These are phyloP conservation scores for Turritopsis dohrnii DNA, from an alignment of 30 jellyfish, hydroid and myxozoan species.

Conservation along the genomic window DNA sequence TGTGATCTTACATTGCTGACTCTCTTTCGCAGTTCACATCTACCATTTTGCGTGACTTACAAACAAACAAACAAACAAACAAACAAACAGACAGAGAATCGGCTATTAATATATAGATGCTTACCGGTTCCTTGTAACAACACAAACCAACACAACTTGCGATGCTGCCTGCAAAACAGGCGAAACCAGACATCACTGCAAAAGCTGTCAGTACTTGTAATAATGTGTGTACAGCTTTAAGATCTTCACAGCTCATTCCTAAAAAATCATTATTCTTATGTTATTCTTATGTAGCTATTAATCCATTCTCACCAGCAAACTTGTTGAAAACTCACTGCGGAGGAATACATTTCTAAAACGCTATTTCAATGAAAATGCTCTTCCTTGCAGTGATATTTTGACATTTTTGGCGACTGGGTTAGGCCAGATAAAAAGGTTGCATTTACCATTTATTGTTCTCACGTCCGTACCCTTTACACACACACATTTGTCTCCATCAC, in stretches of 20 bases:
- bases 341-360: too few relatives aligned
- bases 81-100: too few relatives aligned
- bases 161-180: background rate
- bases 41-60: too few relatives aligned
- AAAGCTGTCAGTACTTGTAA: background rate
- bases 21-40: too few relatives aligned
- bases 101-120: too few relatives aligned
- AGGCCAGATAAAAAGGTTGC: background rate
- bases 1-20: too few relatives aligned
- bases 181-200: background rate
- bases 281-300: background rate
- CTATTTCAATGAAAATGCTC: too few relatives aligned
- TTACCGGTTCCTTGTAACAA: background rate
- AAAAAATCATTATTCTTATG: background rate
- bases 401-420: too few relatives aligned
- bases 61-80: too few relatives aligned
- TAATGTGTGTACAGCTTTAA: background rate
- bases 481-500: background rate
- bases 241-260: background rate
- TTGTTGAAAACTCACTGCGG: too few relatives aligned
- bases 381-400: too few relatives aligned
- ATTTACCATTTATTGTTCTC: background rate
- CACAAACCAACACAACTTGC: background rate
- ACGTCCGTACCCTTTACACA: background rate
- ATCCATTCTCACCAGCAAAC: too few relatives aligned